Percentiles rank a stretch among this genome's conserved stretches.
Evolutionary conservation across 2,888 invertebrate species (phyloP).

Genomic region (Heteromurus nitidus): DNA sequence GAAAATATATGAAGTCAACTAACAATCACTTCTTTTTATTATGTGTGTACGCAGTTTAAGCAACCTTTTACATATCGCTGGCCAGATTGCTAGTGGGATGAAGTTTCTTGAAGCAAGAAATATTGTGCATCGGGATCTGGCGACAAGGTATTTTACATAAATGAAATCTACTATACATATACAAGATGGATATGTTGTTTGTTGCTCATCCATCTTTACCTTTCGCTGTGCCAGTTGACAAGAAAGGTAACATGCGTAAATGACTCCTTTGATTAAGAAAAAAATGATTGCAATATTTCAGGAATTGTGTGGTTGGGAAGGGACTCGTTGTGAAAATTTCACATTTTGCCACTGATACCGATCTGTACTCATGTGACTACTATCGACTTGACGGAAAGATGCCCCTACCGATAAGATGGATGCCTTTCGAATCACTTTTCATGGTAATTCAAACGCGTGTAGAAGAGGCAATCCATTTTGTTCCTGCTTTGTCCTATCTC

Average conservation of each 20-base stretch:
- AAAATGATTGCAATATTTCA: constrained; percentile 74
- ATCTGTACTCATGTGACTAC: constrained; percentile 86
- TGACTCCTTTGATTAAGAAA: constrained; percentile 50
- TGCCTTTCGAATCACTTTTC: constrained; percentile 90
- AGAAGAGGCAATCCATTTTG: not conserved
- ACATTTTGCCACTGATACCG: constrained; percentile 90
- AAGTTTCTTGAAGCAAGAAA: constrained; percentile 90
- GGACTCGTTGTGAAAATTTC: constrained; percentile 88
- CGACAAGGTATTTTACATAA: constrained; percentile 81
- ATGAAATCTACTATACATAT: not conserved
- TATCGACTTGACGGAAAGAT: constrained; percentile 88
- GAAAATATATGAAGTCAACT: not conserved
- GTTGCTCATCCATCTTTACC: constrained; percentile 32
- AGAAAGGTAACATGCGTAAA: constrained; percentile 35
- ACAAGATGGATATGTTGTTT: too few species aligned
- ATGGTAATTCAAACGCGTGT: constrained; percentile 78
- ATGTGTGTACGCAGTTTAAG: constrained; percentile 63
- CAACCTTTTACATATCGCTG: constrained; percentile 87
- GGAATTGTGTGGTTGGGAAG: constrained; percentile 91
- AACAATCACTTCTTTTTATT: not conserved
- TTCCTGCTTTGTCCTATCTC: not conserved
- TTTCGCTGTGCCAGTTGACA: not conserved
- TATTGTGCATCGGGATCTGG: constrained; percentile 93
- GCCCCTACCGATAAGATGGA: constrained; percentile 91
- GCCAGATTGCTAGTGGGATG: constrained; percentile 93